phyloP scores from a whole-genome alignment of 2,888 invertebrate genomes.

The Drosophila mimetica region DNA sequence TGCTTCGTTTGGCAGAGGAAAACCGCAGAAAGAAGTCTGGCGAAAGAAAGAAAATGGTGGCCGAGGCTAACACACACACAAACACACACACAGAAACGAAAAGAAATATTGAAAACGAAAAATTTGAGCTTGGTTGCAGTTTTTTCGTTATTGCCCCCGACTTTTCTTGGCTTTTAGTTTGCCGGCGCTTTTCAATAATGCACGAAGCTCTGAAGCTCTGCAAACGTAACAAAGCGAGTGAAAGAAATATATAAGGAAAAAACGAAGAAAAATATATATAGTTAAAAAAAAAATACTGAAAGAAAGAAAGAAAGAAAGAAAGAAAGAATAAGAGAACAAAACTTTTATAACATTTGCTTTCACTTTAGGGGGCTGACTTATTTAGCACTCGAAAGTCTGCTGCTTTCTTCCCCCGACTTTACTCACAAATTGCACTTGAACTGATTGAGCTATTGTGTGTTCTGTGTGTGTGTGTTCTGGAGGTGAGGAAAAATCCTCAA shows the following conservation, averaged over 20 bases:
- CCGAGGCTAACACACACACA: constrained; percentile 28
- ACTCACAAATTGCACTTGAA: constrained; percentile 68
- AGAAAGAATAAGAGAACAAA: too few relatives aligned
- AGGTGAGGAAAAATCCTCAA: constrained; percentile 14
- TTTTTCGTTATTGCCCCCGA: constrained; percentile 26
- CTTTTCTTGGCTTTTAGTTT: constrained; percentile 35
- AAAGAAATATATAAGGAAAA: constrained; percentile 8
- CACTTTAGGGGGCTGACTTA: constrained; percentile 62
- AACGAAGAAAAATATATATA: constrained; percentile 9
- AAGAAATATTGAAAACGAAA: constrained; percentile 67
- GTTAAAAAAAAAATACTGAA: too few relatives aligned
- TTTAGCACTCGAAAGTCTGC: constrained; percentile 62
- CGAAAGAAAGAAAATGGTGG: constrained; percentile 27
- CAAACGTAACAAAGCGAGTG: constrained; percentile 25
- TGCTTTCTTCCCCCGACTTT: constrained; percentile 1
- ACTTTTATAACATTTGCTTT: too few relatives aligned
- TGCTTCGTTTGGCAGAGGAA: constrained; percentile 62
- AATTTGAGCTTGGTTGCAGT: constrained; percentile 62
- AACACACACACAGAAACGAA: constrained; percentile 32
- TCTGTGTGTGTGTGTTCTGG: not conserved
- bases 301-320: too few relatives aligned
- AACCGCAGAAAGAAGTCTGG: constrained; percentile 11
- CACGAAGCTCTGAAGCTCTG: constrained; percentile 19
- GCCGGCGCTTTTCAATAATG: constrained; percentile 65
- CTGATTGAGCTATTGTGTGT: constrained; percentile 61